Percentiles rank a stretch among this genome's conserved stretches.
These are phyloP conservation scores for Cinara cedri DNA, from an alignment of 2,888 invertebrate species.

Conservation along the genomic window DNA sequence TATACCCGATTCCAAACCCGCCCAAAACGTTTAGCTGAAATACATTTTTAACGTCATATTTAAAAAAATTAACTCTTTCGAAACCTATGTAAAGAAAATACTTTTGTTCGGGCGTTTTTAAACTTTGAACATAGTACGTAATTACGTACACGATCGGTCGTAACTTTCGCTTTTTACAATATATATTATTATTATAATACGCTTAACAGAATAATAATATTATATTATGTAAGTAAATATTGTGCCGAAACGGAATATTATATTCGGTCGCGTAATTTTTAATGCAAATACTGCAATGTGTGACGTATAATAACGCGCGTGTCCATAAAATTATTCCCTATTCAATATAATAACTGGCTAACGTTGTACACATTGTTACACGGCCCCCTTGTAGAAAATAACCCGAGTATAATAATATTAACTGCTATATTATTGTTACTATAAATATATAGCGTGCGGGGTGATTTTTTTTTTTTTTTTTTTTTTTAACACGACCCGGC, in stretches of 20 bases:
- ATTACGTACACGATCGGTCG: too few species aligned
- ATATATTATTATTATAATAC: not conserved
- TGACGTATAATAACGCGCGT: slow-evolving; percentile 1
- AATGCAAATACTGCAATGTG: slow-evolving; percentile 43
- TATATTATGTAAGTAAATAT: slow-evolving; percentile 15
- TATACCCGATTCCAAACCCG: too few species aligned
- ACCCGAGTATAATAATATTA: not conserved
- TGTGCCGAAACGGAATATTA: not conserved
- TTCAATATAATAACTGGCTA: slow-evolving; percentile 31
- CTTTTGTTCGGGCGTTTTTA: too few species aligned
- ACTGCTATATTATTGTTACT: slow-evolving; percentile 12
- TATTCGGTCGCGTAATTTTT: slow-evolving; percentile 45
- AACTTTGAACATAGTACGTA: too few species aligned
- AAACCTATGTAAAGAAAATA: too few species aligned
- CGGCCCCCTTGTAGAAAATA: slow-evolving; percentile 28
- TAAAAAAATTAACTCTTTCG: too few species aligned
- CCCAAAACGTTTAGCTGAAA: too few species aligned
- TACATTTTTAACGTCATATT: too few species aligned
- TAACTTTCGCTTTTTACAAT: not conserved
- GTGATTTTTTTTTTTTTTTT: too few species aligned
- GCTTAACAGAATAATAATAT: slow-evolving; percentile 6
- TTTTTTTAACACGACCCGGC: too few species aligned
- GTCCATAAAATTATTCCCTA: slow-evolving; percentile 35
- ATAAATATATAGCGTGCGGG: too few species aligned
- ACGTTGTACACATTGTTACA: slow-evolving; percentile 28